These are phyloP conservation scores for Erannis defoliaria DNA, from an alignment of 2,888 invertebrate species.

Conservation along the genomic window DNA sequence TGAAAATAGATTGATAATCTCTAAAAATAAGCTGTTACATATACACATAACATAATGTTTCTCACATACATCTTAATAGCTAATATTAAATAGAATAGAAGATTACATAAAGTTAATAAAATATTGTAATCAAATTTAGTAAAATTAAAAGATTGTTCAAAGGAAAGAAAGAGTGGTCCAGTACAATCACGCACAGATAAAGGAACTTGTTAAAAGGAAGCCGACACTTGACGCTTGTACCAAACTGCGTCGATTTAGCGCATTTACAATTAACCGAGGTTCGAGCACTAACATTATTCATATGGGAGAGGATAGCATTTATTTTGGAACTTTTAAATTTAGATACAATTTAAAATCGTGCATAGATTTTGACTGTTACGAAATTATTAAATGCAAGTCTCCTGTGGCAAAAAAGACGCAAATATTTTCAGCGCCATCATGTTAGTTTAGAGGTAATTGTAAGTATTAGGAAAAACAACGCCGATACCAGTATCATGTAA, in stretches of 20 bases:
- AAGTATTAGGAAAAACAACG: too few relatives aligned
- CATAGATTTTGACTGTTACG: background rate
- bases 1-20: background rate
- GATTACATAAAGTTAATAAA: slow-evolving; percentile 10
- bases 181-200: slow-evolving; percentile 68
- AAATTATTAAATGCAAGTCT: background rate
- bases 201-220: slow-evolving; percentile 22
- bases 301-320: background rate
- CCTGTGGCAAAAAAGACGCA: background rate
- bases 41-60: slow-evolving; percentile 14
- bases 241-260: background rate
- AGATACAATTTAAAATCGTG: background rate
- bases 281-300: too few relatives aligned
- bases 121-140: slow-evolving; percentile 5
- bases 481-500: too few relatives aligned
- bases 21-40: slow-evolving; percentile 17
- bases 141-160: slow-evolving; percentile 43
- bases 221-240: background rate
- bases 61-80: slow-evolving; percentile 6
- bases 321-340: background rate
- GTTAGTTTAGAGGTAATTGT: background rate
- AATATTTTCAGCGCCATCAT: background rate
- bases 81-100: slow-evolving; percentile 20
- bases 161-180: slow-evolving; percentile 57
- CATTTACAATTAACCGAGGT: background rate